Percentiles rank a stretch among this genome's conserved stretches.
These are phyloP conservation scores for cat (Felis catus) DNA, from an alignment of 2,113 vertebrate species.

Conservation along the genomic window F.catus_Fca126_mat1.0 CM031413.1:124138501-124139000, in stretches of 20 bases:
- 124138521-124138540: background rate
- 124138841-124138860: background rate
- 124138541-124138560: background rate
- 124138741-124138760: background rate
- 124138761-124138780: background rate
- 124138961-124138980: background rate
- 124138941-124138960: background rate
- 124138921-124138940: too few species aligned
- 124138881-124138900: background rate
- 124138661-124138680: background rate
- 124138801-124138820: background rate
- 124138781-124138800: background rate
- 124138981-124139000: background rate
- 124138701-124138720: background rate
- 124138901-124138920: too few species aligned
- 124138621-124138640: background rate
- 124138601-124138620: background rate
- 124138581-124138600: background rate
- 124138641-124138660: background rate
- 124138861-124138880: background rate
- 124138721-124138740: background rate
- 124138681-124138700: background rate
- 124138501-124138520: background rate
- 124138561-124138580: background rate
- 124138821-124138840: background rate